Evolutionary conservation across 35 echinoderm and acorn worm species (phyloP).

Genomic region (Ophioderma brevispina): DNA sequence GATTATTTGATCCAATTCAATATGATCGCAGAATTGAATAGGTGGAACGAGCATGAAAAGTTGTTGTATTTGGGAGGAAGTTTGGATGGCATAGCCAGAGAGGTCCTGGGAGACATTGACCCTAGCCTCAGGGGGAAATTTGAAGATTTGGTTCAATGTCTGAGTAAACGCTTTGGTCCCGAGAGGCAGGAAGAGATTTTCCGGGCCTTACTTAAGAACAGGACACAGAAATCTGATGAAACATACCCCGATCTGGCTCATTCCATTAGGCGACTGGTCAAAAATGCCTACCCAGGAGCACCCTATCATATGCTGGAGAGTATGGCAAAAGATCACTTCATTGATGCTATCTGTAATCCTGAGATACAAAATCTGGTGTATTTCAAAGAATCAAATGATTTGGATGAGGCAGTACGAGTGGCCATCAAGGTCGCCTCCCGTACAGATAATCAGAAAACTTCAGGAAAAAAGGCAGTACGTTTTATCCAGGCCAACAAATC

Average conservation of each 20-base stretch:
- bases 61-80: constrained; percentile 27
- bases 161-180: constrained; percentile 5
- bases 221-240: neutral
- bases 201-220: constrained; percentile 23
- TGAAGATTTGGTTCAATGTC: neutral
- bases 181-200: constrained; percentile 25
- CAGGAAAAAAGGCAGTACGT: too few species aligned
- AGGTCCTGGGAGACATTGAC: constrained; percentile 28
- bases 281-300: constrained; percentile 27
- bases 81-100: constrained; percentile 17
- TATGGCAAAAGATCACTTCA: constrained; percentile 42
- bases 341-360: constrained; percentile 21
- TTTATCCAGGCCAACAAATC: too few species aligned
- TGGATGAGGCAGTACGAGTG: neutral
- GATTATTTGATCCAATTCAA: constrained; percentile 46
- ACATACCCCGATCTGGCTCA: constrained; percentile 27
- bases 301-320: neutral
- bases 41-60: constrained; percentile 38
- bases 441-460: too few species aligned
- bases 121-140: neutral
- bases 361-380: constrained; percentile 15
- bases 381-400: neutral
- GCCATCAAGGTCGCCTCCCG: neutral
- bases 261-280: constrained; percentile 21
- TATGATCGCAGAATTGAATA: constrained; percentile 18